Conservation (phyloP, 2,113 vertebrate species). For the Spheniscus mendiculus region DNA sequence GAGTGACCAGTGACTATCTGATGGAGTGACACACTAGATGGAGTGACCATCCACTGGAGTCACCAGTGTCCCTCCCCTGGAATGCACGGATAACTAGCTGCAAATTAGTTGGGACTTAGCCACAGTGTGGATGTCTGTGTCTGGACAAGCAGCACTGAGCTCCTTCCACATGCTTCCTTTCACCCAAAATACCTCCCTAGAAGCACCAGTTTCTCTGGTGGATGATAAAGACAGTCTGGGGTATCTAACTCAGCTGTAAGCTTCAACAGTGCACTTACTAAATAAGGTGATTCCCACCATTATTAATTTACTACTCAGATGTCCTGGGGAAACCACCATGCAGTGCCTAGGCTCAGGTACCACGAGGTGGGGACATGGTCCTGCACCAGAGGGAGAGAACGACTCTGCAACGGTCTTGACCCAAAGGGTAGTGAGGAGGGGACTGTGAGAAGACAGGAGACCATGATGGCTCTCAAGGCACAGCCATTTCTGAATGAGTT, state of each 20-base stretch:
- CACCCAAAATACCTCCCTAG: background rate
- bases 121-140: background rate
- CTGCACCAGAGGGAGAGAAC: background rate
- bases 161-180: background rate
- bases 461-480: background rate
- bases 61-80: background rate
- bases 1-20: background rate
- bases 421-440: background rate
- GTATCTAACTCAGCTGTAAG: background rate
- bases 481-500: background rate
- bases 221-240: background rate
- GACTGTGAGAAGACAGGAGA: background rate
- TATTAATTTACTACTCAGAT: background rate
- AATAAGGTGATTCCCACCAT: background rate
- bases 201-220: background rate
- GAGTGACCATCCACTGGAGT: background rate
- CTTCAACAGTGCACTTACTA: background rate
- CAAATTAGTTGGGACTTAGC: background rate
- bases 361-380: background rate
- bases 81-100: background rate
- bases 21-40: no score
- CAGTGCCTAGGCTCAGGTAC: background rate
- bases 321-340: background rate
- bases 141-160: background rate
- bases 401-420: background rate